Evolutionary conservation across 2,113 vertebrate species (phyloP), one percentile per base, ranked within the genome.

Genomic region (Isichthys henryi): DNA sequence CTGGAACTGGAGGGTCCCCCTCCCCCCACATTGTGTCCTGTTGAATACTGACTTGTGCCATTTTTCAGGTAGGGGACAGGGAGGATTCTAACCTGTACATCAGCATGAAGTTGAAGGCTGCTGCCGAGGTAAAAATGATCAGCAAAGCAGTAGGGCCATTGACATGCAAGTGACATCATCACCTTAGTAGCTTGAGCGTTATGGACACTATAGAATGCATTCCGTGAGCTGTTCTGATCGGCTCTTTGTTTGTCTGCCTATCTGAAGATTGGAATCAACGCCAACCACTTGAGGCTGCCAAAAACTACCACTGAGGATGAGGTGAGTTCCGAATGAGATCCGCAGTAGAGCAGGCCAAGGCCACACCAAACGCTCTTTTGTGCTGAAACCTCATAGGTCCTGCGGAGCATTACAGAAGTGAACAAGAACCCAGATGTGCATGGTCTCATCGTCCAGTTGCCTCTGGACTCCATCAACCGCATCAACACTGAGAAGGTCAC

Each of bases 71-170:
- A 94, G 98, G 99, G 90, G 94, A 99, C 94, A 94, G 98, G 52
- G 97, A 98, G 89, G 99, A 99, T 94, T 99, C 98, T 5, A 99
- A 98, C 93, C 95, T 99, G 90, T 99, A 99, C 94, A 99, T 99
- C 94, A 97, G 96, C 89, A 96, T 99, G 98, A 99, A 99, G 93
- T 91, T 99, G 92, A 99, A 99, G 92, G 98, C 98, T 91, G 98
- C 98, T 91, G 95, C 96, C 84, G 97, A 99, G 97, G 98, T 98
- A 96, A 93, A 86, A 3, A 39, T 48, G 45, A 45, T 39, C 43
- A 19, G 39, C 35, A 15, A 6, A 53, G 27, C 27, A 8, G n/a
- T 88, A 15, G 2, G 50, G 27, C 11, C 1, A 43, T 27, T 52
- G 13, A 66, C 62, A 2, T 43, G 43, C 31, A 19, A 48, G 45